Evolutionary conservation across 2,113 vertebrate genomes (phyloP), one percentile per base, ranked within the genome.

Genomic region (Antigone vipio): DNA sequence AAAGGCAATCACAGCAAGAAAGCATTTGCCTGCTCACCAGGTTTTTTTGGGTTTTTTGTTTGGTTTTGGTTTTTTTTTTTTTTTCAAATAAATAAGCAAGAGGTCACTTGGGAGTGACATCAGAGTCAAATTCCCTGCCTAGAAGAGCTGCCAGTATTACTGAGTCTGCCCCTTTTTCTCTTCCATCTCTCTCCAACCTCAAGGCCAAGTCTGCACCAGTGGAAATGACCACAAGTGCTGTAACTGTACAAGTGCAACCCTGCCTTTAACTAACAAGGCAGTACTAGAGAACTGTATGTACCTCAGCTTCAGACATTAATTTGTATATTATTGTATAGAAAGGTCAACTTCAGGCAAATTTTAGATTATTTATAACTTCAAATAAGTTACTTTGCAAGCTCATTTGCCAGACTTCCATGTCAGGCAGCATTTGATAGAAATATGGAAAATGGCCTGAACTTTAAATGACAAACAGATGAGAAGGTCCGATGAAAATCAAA

Each of bases 381-480:
- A 98, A 99, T 97, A 99, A 97, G 97, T 96, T 97, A 97, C 97
- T 98, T 98, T 96, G 95, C 97, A 88, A 96, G 97, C 97, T 97
- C 69, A 96, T 97, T 98, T 97, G 79, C 96, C 88, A 97, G 94
- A 96, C 97, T 99, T 99, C 98, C 98, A 99, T 98, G 98, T 98
- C 95, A 97, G 96, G 96, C 98, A 98, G 97, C 96, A 97, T 98
- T 99, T 98, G 98, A 99, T 96, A 99, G 98, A 99, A 99, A 99
- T 99, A 99, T 97, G 97, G 98, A 98, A 98, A 98, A 98, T 89
- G 94, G 98, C 96, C 98, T 98, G 97, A 98, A 98, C 98, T 97
- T 98, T 98, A 98, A 99, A 99, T 98, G 98, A 98, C 98, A 99
- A 98, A 98, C 99, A 99, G 98, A 99, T 99, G 99, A 99, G 97